Evolutionary conservation across 2,113 vertebrate genomes (phyloP).

Genomic region (Acrocephalus kingi): DNA sequence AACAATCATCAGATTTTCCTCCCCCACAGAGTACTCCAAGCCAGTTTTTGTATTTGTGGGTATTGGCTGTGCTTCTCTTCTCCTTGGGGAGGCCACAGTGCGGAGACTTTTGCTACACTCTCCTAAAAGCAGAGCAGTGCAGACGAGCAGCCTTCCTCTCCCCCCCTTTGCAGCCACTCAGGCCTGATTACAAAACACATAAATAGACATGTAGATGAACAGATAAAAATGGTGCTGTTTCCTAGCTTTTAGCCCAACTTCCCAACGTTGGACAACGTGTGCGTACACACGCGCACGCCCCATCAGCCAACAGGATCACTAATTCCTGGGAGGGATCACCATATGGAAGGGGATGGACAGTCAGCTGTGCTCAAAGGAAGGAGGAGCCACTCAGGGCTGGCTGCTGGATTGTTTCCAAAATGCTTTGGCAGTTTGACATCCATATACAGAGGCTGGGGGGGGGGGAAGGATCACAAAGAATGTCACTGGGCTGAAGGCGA

Average conservation of each 20-base stretch:
- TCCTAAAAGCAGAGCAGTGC: background rate
- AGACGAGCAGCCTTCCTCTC: background rate
- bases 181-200: background rate
- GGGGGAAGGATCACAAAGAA: background rate
- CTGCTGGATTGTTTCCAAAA: background rate
- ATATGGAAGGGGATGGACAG: background rate
- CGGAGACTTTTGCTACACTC: background rate
- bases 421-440: background rate
- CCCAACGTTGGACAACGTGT: fast-evolving
- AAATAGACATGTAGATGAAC: background rate
- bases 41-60: background rate
- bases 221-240: background rate
- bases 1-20: background rate
- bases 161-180: background rate
- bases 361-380: background rate
- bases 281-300: background rate
- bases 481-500: background rate
- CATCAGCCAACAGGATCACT: background rate
- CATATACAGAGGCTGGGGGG: background rate
- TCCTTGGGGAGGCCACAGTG: fast-evolving
- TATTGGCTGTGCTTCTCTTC: background rate
- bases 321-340: background rate
- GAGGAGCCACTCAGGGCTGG: background rate
- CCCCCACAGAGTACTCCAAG: background rate
- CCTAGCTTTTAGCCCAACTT: background rate